These are phyloP conservation scores for Limnephilus auricula DNA, from an alignment of 2,888 invertebrate genomes.

Conservation along the genomic window DNA sequence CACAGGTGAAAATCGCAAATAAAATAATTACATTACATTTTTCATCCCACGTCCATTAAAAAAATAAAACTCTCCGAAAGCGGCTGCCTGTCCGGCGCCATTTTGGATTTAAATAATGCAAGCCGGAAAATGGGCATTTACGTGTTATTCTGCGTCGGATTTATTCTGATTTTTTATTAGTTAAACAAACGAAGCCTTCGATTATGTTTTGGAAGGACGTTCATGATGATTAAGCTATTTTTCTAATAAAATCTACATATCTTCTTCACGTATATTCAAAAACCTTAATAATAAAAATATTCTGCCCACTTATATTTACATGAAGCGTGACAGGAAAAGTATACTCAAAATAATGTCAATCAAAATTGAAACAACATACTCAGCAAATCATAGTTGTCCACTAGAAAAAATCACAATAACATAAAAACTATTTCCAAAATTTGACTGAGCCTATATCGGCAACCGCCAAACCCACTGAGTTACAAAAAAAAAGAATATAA, in stretches of 20 bases:
- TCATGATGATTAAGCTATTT: neutral
- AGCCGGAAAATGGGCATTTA: neutral
- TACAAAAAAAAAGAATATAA: too few relatives aligned
- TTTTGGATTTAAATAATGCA: constrained; percentile 15
- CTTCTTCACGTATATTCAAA: too few relatives aligned
- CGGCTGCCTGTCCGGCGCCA: constrained; percentile 15
- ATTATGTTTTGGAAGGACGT: neutral
- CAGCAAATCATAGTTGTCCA: too few relatives aligned
- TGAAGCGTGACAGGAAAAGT: too few relatives aligned
- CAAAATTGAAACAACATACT: too few relatives aligned
- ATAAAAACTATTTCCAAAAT: too few relatives aligned
- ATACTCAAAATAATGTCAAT: too few relatives aligned
- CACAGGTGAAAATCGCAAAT: constrained; percentile 41
- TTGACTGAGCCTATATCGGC: too few relatives aligned
- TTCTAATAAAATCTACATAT: neutral
- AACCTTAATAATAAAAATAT: too few relatives aligned
- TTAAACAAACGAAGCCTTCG: neutral
- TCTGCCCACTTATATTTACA: too few relatives aligned
- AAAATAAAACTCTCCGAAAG: neutral
- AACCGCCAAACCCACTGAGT: too few relatives aligned
- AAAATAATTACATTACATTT: constrained; percentile 48
- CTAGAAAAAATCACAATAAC: too few relatives aligned
- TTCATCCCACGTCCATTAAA: constrained; percentile 40
- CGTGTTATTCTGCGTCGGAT: neutral
- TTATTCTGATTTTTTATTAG: neutral